phyloP scores from a whole-genome alignment of 2,113 vertebrate genomes.

The Eptesicus fuscus region DNA sequence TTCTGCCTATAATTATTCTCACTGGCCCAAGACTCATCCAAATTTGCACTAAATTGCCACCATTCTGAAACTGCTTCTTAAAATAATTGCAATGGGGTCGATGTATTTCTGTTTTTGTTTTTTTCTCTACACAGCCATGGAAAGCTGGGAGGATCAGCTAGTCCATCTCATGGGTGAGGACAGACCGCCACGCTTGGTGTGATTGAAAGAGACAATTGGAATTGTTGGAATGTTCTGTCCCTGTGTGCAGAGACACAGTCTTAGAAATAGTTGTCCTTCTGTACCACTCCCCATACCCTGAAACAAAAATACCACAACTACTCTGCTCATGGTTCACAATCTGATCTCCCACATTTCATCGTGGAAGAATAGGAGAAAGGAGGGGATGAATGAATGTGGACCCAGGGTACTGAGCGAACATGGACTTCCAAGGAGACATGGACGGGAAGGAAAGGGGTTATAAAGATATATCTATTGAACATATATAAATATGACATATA shows the following conservation, averaged over 20 bases:
- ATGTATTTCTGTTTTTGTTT: background rate
- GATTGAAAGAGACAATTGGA: constrained; percentile 43
- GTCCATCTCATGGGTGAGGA: background rate
- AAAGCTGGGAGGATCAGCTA: background rate
- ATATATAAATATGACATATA: background rate
- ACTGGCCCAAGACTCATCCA: background rate
- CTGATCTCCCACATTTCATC: background rate
- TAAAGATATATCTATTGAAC: background rate
- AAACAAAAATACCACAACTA: background rate
- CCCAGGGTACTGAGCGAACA: background rate
- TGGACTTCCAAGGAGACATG: background rate
- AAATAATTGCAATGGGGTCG: background rate
- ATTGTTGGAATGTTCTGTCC: background rate
- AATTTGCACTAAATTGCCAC: background rate
- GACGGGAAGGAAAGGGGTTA: background rate
- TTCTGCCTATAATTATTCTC: constrained; percentile 30
- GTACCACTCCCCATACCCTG: background rate
- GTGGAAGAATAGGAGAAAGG: background rate
- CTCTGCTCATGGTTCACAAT: background rate
- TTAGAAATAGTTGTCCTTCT: background rate
- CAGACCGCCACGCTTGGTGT: background rate
- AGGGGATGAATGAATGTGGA: background rate
- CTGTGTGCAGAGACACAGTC: background rate
- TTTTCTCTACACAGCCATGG: background rate
- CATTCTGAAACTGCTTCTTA: constrained; percentile 25